A percentile compares a stretch with the other conserved stretches of the same genome.
Conservation (phyloP, 2,797 vertebrate species). For the Lepilemur ruficaudatus region DNA sequence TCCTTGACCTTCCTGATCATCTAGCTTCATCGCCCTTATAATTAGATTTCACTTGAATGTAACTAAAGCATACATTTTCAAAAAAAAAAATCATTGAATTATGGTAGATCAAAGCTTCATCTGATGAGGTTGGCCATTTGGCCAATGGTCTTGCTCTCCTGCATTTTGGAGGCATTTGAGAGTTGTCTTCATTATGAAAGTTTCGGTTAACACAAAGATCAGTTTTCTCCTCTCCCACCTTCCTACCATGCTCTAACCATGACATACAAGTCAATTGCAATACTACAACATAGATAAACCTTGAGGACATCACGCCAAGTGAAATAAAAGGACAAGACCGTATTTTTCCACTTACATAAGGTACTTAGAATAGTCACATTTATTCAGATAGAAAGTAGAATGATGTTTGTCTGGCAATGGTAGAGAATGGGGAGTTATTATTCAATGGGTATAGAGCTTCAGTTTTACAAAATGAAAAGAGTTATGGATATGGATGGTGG, state of each 20-base stretch:
- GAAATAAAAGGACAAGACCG: neutral
- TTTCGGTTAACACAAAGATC: neutral
- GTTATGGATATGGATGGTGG: neutral
- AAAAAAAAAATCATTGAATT: neutral
- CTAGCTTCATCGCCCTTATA: neutral
- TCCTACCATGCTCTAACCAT: neutral
- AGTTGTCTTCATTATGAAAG: neutral
- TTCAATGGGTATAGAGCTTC: neutral
- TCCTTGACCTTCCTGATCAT: neutral
- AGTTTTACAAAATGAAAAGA: neutral
- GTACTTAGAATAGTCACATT: neutral
- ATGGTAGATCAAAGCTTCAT: neutral
- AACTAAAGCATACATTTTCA: neutral
- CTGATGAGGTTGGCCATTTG: neutral
- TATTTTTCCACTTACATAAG: neutral
- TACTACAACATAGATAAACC: neutral
- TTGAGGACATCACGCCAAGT: neutral
- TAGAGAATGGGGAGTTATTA: neutral
- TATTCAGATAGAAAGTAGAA: neutral
- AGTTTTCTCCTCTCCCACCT: neutral
- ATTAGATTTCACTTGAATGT: neutral
- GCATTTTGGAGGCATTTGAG: neutral
- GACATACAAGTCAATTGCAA: neutral
- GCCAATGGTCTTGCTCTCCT: neutral
- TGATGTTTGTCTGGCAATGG: neutral